Evolutionary conservation across 2,888 invertebrate species (phyloP).

Genomic region (Hirudinaria manillensis): DNA sequence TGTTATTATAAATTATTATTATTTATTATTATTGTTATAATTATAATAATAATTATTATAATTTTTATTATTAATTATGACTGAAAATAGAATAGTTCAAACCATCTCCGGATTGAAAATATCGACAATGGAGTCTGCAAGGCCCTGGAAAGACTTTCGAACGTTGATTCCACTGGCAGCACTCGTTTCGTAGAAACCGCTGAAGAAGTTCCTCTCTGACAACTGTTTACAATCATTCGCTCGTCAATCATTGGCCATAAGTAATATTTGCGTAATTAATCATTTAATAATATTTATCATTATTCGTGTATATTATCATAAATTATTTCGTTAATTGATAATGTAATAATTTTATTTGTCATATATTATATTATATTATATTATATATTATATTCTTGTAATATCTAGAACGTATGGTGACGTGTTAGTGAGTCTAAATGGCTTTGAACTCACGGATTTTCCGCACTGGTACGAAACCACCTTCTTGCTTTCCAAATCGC

Average conservation of each 20-base stretch:
- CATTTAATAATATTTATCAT: no score
- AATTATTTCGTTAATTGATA: no score
- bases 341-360: background rate
- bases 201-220: conserved; percentile 44
- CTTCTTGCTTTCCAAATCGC: conserved; percentile 43
- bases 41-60: no score
- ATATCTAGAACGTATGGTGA: no score
- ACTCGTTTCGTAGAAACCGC: conserved; percentile 49
- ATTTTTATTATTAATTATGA: no score
- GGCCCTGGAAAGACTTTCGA: conserved; percentile 43
- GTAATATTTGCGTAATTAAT: background rate
- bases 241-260: background rate
- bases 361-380: no score
- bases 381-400: no score
- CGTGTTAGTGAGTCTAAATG: no score
- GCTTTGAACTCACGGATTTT: background rate
- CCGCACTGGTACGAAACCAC: conserved; percentile 42
- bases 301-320: no score
- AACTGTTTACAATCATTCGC: conserved; percentile 39
- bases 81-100: conserved; percentile 15
- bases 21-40: no score
- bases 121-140: conserved; percentile 48
- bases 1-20: no score
- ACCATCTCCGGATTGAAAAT: conserved; percentile 48
- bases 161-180: conserved; percentile 48